These are phyloP conservation scores for Macrosoma leucophasiata DNA, from an alignment of 2,888 invertebrate genomes.

Conservation along the genomic window DNA sequence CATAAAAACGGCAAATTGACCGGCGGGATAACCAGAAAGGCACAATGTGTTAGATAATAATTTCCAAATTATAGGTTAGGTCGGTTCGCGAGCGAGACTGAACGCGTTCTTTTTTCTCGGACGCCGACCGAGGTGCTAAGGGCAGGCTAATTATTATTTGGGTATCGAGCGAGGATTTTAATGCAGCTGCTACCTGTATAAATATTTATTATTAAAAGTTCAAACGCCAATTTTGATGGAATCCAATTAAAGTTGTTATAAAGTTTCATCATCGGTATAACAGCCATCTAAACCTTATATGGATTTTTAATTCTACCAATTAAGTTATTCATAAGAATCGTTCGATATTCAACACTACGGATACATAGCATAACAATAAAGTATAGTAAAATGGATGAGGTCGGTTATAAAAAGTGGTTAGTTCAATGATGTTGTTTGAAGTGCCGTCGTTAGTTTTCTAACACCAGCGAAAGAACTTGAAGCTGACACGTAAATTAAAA, in stretches of 20 bases:
- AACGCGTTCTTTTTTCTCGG: conserved; percentile 60
- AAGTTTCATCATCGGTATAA: conserved; percentile 34
- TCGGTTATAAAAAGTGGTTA: no score
- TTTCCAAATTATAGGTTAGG: conserved; percentile 76
- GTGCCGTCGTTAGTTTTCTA: no score
- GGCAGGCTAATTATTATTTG: conserved; percentile 75
- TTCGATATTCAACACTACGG: no score
- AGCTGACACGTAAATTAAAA: no score
- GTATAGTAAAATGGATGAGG: no score
- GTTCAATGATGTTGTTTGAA: no score
- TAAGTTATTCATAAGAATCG: no score
- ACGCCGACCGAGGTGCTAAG: conserved; percentile 72
- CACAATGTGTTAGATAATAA: conserved; percentile 77
- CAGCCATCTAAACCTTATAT: conserved; percentile 7
- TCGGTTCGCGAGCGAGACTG: conserved; percentile 66
- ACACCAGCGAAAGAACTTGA: no score
- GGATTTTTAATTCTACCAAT: no score
- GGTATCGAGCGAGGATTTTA: conserved; percentile 70
- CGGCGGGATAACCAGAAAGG: conserved; percentile 76
- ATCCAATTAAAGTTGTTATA: conserved; percentile 54
- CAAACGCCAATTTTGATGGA: conserved; percentile 66
- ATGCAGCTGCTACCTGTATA: conserved; percentile 75
- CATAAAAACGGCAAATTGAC: conserved; percentile 76
- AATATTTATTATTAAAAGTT: conserved; percentile 73
- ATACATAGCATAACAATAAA: no score